phyloP scores from a whole-genome alignment of 2,113 vertebrate species.

The Brachirus orientalis region DNA sequence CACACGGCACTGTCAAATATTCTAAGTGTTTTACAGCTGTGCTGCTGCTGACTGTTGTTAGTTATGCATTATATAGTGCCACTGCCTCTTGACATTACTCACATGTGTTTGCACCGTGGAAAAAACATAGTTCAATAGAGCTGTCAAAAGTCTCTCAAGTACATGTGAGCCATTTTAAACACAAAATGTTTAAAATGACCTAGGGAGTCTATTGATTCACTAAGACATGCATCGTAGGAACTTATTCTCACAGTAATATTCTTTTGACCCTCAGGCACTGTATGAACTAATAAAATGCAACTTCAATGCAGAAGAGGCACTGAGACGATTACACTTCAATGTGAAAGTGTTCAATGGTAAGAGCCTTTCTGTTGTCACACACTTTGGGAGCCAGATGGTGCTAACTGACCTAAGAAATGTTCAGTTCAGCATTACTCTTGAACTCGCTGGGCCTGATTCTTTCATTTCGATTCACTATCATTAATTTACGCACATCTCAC shows the following conservation, averaged over 20 bases:
- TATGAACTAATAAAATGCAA: constrained; percentile 96
- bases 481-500: no score
- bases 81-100: neutral
- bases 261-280: constrained; percentile 83
- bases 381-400: no score
- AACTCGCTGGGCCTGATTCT: no score
- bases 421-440: no score
- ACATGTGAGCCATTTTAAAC: no score
- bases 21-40: neutral
- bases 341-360: constrained; percentile 94
- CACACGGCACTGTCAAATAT: neutral
- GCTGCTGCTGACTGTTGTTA: neutral
- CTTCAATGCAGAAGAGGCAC: constrained; percentile 92
- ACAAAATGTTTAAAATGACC: neutral
- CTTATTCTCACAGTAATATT: neutral
- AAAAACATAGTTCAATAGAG: neutral
- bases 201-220: no score
- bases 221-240: no score
- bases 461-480: no score
- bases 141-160: neutral
- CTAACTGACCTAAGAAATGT: no score
- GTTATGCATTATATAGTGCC: no score
- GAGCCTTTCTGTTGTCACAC: constrained; percentile 17
- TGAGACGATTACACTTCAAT: constrained; percentile 90
- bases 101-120: no score